Conservation (phyloP, 1,140 invertebrate species). For the Radopholus similis region DNA sequence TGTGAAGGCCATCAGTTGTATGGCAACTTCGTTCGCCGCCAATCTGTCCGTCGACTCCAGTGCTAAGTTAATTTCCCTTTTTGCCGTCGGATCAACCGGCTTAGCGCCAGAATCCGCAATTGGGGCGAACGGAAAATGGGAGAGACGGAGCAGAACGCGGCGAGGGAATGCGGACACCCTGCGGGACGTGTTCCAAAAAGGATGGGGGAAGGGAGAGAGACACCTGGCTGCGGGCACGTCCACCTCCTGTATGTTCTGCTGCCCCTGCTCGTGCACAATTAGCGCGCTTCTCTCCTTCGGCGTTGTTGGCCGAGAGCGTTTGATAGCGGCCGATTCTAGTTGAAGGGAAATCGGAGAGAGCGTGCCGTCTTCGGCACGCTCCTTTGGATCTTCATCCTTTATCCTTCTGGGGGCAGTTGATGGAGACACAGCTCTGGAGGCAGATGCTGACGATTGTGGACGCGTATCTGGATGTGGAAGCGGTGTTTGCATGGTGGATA, state of each 20-base stretch:
- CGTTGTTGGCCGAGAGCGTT: no score
- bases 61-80: neutral
- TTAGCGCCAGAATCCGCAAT: neutral
- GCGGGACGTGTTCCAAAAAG: no score
- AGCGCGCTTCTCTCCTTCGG: no score
- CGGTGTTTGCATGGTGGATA: neutral
- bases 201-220: neutral
- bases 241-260: no score
- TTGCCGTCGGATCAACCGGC: neutral
- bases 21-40: constrained; percentile 25
- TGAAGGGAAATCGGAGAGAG: no score
- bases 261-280: no score
- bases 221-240: no score
- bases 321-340: no score
- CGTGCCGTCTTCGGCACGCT: no score
- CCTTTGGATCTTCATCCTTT: no score
- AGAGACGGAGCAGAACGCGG: neutral
- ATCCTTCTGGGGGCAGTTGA: no score
- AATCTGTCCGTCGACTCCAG: constrained; percentile 21
- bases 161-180: constrained; percentile 32
- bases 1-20: constrained; percentile 36
- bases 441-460: neutral
- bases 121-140: neutral
- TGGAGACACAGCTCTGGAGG: no score
- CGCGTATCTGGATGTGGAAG: neutral